phyloP scores from a whole-genome alignment of 2,888 invertebrate species.

The Onchidella celtica region DNA sequence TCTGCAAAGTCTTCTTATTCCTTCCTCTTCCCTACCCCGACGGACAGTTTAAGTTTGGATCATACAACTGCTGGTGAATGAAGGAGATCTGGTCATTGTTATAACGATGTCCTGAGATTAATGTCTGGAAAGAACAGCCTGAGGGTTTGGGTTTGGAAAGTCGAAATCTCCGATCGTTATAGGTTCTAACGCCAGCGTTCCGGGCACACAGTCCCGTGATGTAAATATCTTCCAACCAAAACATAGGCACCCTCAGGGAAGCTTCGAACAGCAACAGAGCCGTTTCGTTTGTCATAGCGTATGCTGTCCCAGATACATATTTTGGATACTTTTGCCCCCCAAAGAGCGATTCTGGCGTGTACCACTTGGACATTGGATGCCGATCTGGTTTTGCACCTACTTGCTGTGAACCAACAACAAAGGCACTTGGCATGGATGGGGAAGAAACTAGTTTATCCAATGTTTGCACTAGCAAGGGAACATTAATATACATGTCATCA shows the following conservation, averaged over 20 bases:
- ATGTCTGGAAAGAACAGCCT: conserved; percentile 61
- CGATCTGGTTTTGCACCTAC: conserved; percentile 84
- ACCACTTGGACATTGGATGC: conserved; percentile 91
- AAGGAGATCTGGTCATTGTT: conserved; percentile 55
- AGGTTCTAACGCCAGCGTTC: conserved; percentile 83
- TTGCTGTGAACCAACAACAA: conserved; percentile 60
- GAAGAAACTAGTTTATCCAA: conserved; percentile 28
- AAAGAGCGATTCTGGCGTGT: conserved; percentile 90
- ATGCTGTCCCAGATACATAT: conserved; percentile 95
- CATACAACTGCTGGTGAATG: conserved; percentile 55
- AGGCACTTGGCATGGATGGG: not conserved
- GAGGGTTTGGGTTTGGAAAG: conserved; percentile 54
- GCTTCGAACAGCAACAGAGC: conserved; percentile 86
- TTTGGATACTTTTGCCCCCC: conserved; percentile 89
- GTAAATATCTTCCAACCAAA: conserved; percentile 95
- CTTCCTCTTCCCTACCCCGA: not conserved
- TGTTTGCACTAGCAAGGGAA: conserved; percentile 54
- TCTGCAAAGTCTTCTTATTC: too few relatives aligned
- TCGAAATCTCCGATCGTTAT: conserved; percentile 62
- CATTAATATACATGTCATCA: conserved; percentile 66
- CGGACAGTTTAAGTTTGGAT: conserved; percentile 20
- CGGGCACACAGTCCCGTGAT: conserved; percentile 93
- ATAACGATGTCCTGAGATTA: conserved; percentile 65
- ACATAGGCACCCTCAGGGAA: conserved; percentile 87
- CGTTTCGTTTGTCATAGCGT: conserved; percentile 89